Base-by-base conservation (phyloP, 2,797 vertebrate species). In the Valencia hispanica region DNA sequence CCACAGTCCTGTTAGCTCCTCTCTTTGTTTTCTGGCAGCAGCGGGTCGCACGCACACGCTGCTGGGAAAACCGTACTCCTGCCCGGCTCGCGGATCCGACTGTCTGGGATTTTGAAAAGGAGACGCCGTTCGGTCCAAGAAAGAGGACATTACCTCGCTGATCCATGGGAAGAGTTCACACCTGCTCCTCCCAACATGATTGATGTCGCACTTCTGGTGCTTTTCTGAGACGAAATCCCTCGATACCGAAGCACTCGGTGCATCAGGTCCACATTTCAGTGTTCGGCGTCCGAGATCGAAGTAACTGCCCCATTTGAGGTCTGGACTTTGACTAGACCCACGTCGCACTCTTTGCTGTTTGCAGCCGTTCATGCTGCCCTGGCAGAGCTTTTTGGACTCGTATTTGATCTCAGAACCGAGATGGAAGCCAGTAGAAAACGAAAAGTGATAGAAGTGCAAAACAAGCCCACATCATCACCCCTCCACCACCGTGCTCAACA, bases 1-100 rank as follows among this genome's bases (percentile, higher is more conserved):
- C 81, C 36, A 39, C 81, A 83, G 47, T 79, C 83, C 83, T 14
- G 17, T 79, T 78, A 77, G 82, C 84, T 82, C 48, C 86, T 86
- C 85, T 84, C 85, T 90, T 88, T 91, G 92, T 92, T 86, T n/a
- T 84, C 90, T 92, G 92, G 91, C 92, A 92, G 70, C 79, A 68
- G 82, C 39, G 86, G 76, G 77, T 61, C 83, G 86, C 75, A 61
- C 88, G 87, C 81, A 86, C 89, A 92, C 81, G 90, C 90, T 90
- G 91, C 18, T 92, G 41, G 78, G 39, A 89, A 75, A 88, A 89
- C 86, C 79, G 81, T 80, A 86, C 82, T 80, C 80, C 81, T 92
- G 91, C 84, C 30, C 51, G 25, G 51, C 88, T 73, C 66, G 0
- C 36, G 14, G 77, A 85, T 80, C 27, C 17, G 12, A 41, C 79